Percentiles rank a stretch among this genome's conserved stretches.
Evolutionary conservation across 2,888 invertebrate genomes (phyloP).

Genomic region (Tetramorium bicarinatum): DNA sequence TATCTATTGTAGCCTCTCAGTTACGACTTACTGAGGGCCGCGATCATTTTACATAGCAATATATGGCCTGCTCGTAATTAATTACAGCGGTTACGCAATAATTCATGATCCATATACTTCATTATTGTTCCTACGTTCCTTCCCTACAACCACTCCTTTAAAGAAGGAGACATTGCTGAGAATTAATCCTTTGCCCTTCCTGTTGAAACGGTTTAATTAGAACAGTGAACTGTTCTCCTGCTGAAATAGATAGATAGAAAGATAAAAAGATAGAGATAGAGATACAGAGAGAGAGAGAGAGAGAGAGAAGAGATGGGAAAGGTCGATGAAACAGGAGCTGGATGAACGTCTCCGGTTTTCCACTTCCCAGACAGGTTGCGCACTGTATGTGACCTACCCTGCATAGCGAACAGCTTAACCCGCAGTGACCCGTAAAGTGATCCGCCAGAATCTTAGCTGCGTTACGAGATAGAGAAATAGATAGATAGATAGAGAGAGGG

Average conservation of each 20-base stretch:
- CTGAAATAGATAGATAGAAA: background rate
- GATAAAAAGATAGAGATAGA: background rate
- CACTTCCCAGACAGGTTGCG: slow-evolving; percentile 26
- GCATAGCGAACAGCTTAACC: slow-evolving; percentile 35
- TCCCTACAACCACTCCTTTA: background rate
- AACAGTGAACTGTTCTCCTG: background rate
- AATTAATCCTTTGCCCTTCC: slow-evolving; percentile 11
- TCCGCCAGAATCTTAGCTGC: slow-evolving; percentile 38
- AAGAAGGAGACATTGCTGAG: background rate
- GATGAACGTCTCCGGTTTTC: slow-evolving; percentile 34
- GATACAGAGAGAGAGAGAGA: background rate
- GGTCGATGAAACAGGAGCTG: slow-evolving; percentile 22
- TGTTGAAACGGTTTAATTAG: background rate
- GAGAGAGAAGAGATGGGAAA: background rate
- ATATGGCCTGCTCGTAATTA: background rate
- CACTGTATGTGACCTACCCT: background rate
- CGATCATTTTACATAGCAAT: background rate
- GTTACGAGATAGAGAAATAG: background rate
- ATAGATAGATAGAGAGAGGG: background rate
- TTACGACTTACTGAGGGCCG: background rate
- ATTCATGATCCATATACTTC: background rate
- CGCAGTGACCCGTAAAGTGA: slow-evolving; percentile 48
- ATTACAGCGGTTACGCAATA: slow-evolving; percentile 14
- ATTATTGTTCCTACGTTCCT: background rate
- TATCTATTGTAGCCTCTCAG: background rate